phyloP scores from a whole-genome alignment of 1,140 invertebrate genomes.

The Epicauta chinensis region DNA sequence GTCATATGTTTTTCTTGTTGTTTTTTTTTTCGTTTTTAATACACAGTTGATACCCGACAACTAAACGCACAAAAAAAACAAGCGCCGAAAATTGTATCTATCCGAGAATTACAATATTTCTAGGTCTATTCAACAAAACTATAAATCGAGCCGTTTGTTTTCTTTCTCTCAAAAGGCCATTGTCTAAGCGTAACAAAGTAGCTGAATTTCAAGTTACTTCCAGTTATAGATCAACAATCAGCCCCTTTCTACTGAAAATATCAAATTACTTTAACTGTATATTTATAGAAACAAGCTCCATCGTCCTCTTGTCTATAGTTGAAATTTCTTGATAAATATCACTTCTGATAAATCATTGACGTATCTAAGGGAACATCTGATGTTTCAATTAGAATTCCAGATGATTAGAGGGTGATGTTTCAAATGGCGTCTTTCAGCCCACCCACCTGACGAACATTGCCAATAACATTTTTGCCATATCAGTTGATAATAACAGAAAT shows the following conservation, averaged over 20 bases:
- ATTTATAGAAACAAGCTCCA: background rate
- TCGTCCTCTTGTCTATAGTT: background rate
- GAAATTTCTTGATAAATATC: no score
- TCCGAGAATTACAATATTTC: no score
- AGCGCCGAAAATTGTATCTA: no score
- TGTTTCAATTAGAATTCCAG: slow-evolving; percentile 1
- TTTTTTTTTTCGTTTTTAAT: no score
- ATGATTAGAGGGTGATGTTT: background rate
- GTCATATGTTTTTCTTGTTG: background rate
- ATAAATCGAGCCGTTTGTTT: no score
- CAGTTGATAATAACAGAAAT: slow-evolving; percentile 10
- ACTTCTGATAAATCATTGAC: background rate
- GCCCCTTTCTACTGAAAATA: slow-evolving; percentile 7
- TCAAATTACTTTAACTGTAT: background rate
- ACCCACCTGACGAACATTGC: slow-evolving; percentile 2
- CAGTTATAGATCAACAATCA: slow-evolving; percentile 7
- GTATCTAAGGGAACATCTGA: slow-evolving; percentile 1
- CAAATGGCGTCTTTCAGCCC: background rate
- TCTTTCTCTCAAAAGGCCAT: background rate
- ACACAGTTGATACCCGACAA: no score
- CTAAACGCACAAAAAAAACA: no score
- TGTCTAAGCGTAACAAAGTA: slow-evolving; percentile 9
- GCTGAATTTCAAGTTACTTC: background rate
- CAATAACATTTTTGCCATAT: slow-evolving; percentile 1
- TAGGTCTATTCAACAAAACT: no score